phyloP scores from a whole-genome alignment of 2,888 invertebrate species.

The Sepiola atlantica region DNA sequence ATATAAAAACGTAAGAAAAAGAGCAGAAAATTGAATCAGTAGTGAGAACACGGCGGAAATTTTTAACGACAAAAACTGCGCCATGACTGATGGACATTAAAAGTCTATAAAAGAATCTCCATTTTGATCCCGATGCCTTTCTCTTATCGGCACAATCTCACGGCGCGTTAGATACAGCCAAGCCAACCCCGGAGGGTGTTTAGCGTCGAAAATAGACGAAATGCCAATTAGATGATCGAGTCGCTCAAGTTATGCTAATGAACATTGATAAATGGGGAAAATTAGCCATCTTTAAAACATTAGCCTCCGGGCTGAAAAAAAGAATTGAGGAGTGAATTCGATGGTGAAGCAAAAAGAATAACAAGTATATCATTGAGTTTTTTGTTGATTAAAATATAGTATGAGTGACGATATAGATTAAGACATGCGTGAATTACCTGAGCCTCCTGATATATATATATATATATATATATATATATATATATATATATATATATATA shows the following conservation, averaged over 20 bases:
- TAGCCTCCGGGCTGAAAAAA: neutral
- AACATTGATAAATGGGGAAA: constrained; percentile 32
- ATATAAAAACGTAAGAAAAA: no score
- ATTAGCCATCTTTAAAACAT: constrained; percentile 14
- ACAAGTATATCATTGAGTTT: neutral
- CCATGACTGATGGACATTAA: neutral
- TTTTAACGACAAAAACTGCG: neutral
- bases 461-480: neutral
- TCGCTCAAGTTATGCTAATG: constrained; percentile 32
- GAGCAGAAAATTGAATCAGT: neutral
- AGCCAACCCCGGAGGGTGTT: neutral
- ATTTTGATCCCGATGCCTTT: neutral
- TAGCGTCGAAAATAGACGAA: neutral
- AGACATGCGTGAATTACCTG: neutral
- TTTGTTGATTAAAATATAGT: neutral
- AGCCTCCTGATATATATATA: no score
- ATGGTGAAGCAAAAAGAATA: neutral
- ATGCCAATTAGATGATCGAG: neutral
- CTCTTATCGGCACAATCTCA: neutral
- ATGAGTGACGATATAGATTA: neutral
- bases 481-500: neutral
- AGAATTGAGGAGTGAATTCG: neutral
- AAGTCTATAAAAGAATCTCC: neutral
- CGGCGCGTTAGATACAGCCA: neutral
- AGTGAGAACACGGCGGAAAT: neutral